Base-by-base conservation (phyloP, 1,140 invertebrate genomes). In the Drosophila pachea region DNA sequence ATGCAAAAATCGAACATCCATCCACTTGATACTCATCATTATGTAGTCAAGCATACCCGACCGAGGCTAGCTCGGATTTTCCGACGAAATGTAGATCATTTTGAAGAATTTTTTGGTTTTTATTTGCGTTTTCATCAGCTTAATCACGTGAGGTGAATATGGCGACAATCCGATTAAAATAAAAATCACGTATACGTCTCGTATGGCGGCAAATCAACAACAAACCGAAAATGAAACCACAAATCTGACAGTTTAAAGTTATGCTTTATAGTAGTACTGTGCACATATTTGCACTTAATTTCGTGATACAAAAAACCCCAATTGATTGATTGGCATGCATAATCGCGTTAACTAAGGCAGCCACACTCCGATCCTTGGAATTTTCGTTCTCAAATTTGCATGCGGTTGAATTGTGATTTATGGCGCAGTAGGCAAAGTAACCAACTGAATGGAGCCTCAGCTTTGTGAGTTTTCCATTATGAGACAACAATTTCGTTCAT, bases 361-460 rank as follows among this genome's bases (percentile, higher is more conserved):
- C 31, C 31, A 36, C 9, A 11, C 11, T 38, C 7, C 40, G 9
- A 14, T 43, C 14, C 38, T 9, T 5, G 32, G n/a, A 8, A 32
- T 35, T 43, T 33, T 9, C 7, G 40, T 29, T 56, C 68, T 68
- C 36, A 72, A 67, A 68, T 67, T 55, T 43, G 60, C 61, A 42
- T 67, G 63, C 35, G 58, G 50, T 50, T 62, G 58, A 67, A 61
- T 55, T 56, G 55, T 72, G 65, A 72, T 72, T 72, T 72, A 72
- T 72, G 55, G 8, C 35, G 35, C 45, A 53, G n/a, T 33, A 33
- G 33, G 58, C 56, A 66, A 29, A 42, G 33, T 47, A 64, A 48
- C 50, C 61, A 38, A 32, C 32, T 16, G 40, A 59, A 52, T 14
- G 35, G 9, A 5, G 22, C 6, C 5, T n/a, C 7, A 8, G n/a